A percentile compares a stretch with the other conserved stretches of the same genome.
phyloP scores from a whole-genome alignment of 1,140 invertebrate genomes.

The Dolichoris vasculosae region DNA sequence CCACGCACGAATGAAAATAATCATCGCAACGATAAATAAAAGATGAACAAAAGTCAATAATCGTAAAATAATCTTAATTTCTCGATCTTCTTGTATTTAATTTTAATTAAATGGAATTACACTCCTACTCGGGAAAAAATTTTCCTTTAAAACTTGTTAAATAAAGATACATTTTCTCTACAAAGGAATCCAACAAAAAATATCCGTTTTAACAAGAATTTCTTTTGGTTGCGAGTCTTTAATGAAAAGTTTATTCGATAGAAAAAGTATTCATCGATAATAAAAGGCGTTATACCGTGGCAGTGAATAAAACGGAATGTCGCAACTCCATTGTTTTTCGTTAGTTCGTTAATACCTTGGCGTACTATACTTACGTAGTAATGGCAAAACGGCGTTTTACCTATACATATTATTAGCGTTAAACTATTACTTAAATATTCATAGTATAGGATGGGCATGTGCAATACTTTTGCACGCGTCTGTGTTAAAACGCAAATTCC shows the following conservation, averaged over 20 bases:
- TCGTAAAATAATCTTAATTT: neutral
- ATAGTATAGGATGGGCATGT: neutral
- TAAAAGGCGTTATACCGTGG: neutral
- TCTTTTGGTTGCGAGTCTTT: neutral
- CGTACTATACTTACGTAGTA: neutral
- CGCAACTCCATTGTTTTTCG: neutral
- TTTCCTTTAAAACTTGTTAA: neutral
- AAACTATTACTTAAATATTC: conserved; percentile 5
- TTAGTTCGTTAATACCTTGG: neutral
- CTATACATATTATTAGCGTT: neutral
- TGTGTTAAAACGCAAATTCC: conserved; percentile 24
- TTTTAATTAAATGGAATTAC: neutral
- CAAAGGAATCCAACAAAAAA: too few species aligned
- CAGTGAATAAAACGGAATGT: neutral
- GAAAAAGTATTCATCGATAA: conserved; percentile 1
- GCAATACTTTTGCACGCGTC: neutral
- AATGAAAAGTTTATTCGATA: neutral
- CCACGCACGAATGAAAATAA: too few species aligned
- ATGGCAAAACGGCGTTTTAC: neutral
- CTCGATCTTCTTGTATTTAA: neutral
- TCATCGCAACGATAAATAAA: too few species aligned
- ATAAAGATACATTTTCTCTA: neutral
- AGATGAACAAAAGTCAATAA: too few species aligned
- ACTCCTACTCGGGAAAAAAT: neutral
- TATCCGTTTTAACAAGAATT: neutral